phyloP scores from a whole-genome alignment of 2,888 invertebrate species.

The Muschampia plurimacula region DNA sequence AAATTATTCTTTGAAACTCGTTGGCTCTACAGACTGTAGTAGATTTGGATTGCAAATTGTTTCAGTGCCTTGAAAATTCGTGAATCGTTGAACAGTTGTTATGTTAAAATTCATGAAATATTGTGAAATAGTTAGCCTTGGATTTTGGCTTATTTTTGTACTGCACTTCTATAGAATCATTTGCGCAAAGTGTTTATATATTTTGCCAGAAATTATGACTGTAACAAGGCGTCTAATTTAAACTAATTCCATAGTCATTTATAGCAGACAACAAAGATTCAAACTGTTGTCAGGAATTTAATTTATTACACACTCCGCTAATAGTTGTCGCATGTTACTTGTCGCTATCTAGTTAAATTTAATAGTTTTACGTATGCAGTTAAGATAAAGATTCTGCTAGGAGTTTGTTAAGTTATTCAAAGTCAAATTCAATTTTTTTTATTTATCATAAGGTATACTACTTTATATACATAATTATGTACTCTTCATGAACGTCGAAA shows the following conservation, averaged over 20 bases:
- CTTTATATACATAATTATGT: too few relatives aligned
- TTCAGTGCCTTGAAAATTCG: constrained; percentile 17
- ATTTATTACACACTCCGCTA: constrained; percentile 18
- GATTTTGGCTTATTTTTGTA: constrained; percentile 27
- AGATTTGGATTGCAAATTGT: constrained; percentile 9
- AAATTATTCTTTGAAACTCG: constrained; percentile 6
- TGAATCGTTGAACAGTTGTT: neutral
- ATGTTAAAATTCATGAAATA: constrained; percentile 1
- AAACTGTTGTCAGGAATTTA: constrained; percentile 21
- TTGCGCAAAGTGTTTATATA: constrained; percentile 1
- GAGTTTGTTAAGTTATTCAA: neutral
- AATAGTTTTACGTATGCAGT: neutral
- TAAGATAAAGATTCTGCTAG: neutral
- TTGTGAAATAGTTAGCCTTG: constrained; percentile 35
- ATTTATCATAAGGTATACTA: too few relatives aligned
- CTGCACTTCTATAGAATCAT: constrained; percentile 14
- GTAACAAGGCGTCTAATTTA: constrained; percentile 8
- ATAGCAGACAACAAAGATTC: constrained; percentile 5
- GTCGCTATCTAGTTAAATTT: constrained; percentile 19
- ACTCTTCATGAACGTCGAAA: too few relatives aligned
- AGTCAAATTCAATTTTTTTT: too few relatives aligned
- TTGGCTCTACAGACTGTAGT: neutral
- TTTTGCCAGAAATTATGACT: constrained; percentile 10
- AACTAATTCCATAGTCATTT: constrained; percentile 21
- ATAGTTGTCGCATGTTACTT: constrained; percentile 15